Evolutionary conservation across 2,888 invertebrate species (phyloP).

Genomic region (Ophion ventricosus): DNA sequence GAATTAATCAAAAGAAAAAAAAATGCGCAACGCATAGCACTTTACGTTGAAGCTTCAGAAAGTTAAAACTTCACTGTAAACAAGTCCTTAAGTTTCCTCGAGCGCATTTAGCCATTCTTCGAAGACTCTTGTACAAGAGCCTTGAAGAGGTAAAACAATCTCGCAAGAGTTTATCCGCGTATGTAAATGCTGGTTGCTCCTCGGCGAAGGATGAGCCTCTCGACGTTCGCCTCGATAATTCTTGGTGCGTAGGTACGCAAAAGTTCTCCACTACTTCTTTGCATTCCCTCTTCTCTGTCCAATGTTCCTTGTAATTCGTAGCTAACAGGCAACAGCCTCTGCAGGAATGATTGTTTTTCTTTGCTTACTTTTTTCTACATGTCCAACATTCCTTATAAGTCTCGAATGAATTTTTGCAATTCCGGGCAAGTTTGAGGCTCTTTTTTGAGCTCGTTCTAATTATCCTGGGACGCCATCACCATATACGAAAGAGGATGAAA

Average conservation of each 20-base stretch:
- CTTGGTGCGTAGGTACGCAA: conserved; percentile 44
- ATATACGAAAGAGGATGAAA: conserved; percentile 23
- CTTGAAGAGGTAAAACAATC: conserved; percentile 35
- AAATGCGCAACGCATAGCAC: neutral
- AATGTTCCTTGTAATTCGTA: conserved; percentile 12
- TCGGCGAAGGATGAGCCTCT: conserved; percentile 32
- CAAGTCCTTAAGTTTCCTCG: conserved; percentile 15
- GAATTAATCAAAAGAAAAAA: neutral
- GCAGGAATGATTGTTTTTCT: conserved; percentile 17
- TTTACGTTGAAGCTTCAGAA: neutral
- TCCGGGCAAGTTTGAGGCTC: conserved; percentile 18
- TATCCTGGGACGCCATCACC: conserved; percentile 21
- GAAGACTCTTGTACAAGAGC: conserved; percentile 11
- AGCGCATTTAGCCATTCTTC: conserved; percentile 14
- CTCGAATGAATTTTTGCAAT: conserved; percentile 51
- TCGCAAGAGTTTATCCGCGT: conserved; percentile 68
- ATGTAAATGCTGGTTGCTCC: conserved; percentile 68
- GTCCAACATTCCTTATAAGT: conserved; percentile 42
- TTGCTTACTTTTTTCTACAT: neutral
- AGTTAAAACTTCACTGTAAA: neutral
- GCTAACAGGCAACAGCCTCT: conserved; percentile 16
- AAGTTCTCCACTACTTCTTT: conserved; percentile 9
- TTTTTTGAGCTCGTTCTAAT: conserved; percentile 26
- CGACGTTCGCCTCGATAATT: conserved; percentile 62
- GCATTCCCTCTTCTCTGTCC: conserved; percentile 2